phyloP scores from a whole-genome alignment of 2,888 invertebrate species.

The Watsonalla cultraria region DNA sequence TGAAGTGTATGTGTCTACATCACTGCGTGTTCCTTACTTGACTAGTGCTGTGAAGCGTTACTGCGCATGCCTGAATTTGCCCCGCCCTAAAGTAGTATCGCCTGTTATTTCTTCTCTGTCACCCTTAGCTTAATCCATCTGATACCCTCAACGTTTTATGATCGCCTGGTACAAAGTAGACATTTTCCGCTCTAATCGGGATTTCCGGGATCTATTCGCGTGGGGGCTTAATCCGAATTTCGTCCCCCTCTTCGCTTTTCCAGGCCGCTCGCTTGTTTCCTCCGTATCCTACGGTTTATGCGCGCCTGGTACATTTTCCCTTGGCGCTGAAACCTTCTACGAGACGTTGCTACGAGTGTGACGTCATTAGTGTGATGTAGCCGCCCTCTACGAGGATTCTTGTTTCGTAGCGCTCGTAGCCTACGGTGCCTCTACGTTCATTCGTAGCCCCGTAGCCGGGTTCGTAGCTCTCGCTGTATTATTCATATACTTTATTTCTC shows the following conservation, averaged over 20 bases:
- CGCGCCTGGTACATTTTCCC: slow-evolving; percentile 39
- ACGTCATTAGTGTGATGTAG: slow-evolving; percentile 12
- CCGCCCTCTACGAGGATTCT: slow-evolving; percentile 7
- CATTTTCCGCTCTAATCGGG: slow-evolving; percentile 79
- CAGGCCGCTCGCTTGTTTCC: slow-evolving; percentile 21
- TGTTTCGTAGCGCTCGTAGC: not conserved
- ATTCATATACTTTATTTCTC: too few species aligned
- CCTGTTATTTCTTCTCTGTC: slow-evolving; percentile 36
- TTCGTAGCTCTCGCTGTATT: too few species aligned
- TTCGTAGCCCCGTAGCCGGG: not conserved
- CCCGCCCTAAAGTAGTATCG: slow-evolving; percentile 41
- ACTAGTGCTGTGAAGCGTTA: not conserved
- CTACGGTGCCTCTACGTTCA: too few species aligned
- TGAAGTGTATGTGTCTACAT: too few species aligned
- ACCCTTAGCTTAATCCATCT: slow-evolving; percentile 19
- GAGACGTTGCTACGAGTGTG: slow-evolving; percentile 14
- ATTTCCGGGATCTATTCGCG: slow-evolving; percentile 67
- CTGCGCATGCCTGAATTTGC: slow-evolving; percentile 43
- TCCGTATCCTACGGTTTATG: slow-evolving; percentile 22
- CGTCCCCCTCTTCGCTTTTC: slow-evolving; percentile 20
- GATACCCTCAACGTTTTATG: slow-evolving; percentile 27
- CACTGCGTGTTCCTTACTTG: too few species aligned
- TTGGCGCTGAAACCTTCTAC: slow-evolving; percentile 33
- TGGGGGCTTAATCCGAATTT: slow-evolving; percentile 13
- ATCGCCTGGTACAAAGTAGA: slow-evolving; percentile 65